Evolutionary conservation across 1,140 invertebrate species (phyloP).

Genomic region (Drosophila dunni): DNA sequence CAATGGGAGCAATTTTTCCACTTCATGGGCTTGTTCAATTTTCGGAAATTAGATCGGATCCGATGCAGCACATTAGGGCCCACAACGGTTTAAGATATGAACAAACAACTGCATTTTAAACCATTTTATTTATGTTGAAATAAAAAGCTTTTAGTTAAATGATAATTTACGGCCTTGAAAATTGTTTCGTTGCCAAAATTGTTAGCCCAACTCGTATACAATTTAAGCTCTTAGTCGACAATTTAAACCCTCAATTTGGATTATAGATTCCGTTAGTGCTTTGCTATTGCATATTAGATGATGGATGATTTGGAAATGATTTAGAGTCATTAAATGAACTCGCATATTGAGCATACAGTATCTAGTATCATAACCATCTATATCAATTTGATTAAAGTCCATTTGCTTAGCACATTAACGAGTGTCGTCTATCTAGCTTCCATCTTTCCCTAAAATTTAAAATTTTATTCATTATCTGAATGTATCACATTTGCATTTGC

Average conservation of each 20-base stretch:
- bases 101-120: background rate
- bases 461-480: background rate
- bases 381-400: constrained; percentile 8
- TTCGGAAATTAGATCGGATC: constrained; percentile 19
- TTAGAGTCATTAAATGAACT: background rate
- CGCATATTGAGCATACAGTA: background rate
- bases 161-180: background rate
- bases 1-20: constrained; percentile 52
- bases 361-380: background rate
- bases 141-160: constrained; percentile 11
- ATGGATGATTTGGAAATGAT: background rate
- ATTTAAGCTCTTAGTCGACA: background rate
- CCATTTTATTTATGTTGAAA: background rate
- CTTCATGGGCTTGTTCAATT: constrained; percentile 12
- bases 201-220: background rate
- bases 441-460: background rate
- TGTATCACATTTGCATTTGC: constrained; percentile 34
- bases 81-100: background rate
- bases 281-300: background rate
- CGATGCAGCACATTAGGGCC: constrained; percentile 4
- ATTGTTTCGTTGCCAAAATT: background rate
- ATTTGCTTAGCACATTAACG: constrained; percentile 10
- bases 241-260: background rate
- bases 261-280: background rate
- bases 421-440: background rate